phyloP scores from a whole-genome alignment of 2,113 vertebrate species.

The Cnemophilus loriae region DNA sequence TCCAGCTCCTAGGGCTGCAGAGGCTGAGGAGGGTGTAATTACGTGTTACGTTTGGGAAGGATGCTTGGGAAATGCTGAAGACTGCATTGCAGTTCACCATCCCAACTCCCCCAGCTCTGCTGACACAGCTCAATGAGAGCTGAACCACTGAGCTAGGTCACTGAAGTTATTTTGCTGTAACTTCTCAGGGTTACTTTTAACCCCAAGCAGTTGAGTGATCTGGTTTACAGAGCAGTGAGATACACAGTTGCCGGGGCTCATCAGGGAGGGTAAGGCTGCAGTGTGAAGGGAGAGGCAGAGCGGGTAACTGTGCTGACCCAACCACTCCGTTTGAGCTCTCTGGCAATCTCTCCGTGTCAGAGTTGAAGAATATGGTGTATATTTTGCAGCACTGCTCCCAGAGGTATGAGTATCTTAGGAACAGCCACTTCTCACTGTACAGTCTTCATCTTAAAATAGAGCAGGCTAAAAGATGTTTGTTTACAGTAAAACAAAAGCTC shows the following conservation, averaged over 20 bases:
- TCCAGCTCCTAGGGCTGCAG: background rate
- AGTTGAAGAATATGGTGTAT: background rate
- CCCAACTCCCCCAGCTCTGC: background rate
- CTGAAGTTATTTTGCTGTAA: background rate
- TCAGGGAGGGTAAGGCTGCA: background rate
- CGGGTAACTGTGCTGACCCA: background rate
- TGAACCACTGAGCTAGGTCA: background rate
- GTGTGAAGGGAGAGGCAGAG: background rate
- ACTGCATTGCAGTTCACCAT: background rate
- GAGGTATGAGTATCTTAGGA: background rate
- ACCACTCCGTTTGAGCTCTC: background rate
- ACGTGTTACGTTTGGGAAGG: background rate
- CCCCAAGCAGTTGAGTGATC: background rate
- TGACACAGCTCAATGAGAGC: slow-evolving; percentile 1
- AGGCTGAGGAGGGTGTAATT: background rate
- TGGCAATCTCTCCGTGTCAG: background rate
- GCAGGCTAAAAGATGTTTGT: background rate
- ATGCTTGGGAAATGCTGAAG: background rate
- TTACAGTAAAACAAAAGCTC: slow-evolving; percentile 42
- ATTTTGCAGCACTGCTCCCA: background rate
- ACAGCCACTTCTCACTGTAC: background rate
- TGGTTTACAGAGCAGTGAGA: background rate
- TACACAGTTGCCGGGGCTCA: background rate
- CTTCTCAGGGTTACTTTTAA: slow-evolving; percentile 1
- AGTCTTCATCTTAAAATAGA: slow-evolving; percentile 18